Evolutionary conservation across 2,888 invertebrate species (phyloP), one percentile per base, ranked within the genome.

Genomic region (Agrotis clavis): DNA sequence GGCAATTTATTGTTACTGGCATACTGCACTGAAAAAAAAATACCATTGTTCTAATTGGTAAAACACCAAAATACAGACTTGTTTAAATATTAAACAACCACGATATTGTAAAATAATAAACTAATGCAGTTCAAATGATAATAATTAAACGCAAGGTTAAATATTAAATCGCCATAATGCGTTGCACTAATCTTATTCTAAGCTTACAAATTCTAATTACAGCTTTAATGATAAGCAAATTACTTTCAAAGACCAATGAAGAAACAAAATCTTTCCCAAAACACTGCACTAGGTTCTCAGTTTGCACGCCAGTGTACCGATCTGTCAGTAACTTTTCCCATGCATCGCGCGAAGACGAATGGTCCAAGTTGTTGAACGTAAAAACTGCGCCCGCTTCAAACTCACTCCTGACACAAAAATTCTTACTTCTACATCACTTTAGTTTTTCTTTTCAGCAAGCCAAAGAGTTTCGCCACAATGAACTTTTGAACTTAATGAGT

Each of bases 261-360:
- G 6, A 47, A 47, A 35, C 3, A 25, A 48, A n/a, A 59, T 11
- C 9, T 16, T 4, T 11, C 7, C 4, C 4, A 2, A 64, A 61
- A 70, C 25, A 41, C 14, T 19, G 16, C 13, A 14, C n/a, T 11
- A 21, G 11, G 4, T 53, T 45, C 14, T 81, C 68, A 51, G 54
- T 47, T 61, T 83, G 91, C 77, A 88, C 88, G 45, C 45, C 85
- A 89, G 85, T 93, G 91, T 84, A 94, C 81, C 88, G 87, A 93
- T 93, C 93, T 92, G 94, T 94, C 94, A 92, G 90, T 90, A 94
- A 95, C 90, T 95, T 95, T 90, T 87, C 91, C 94, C 92, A 93
- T 94, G 94, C 94, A 94, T 92, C 91, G 92, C 90, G 87, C 87
- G 90, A 94, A 95, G 95, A 95, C 93, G 93, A 92, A 95, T 93